Percentiles rank a stretch among this genome's conserved stretches.
phyloP scores from a whole-genome alignment of 64 coral and sea anemone species.

The Porites australiensis region DNA sequence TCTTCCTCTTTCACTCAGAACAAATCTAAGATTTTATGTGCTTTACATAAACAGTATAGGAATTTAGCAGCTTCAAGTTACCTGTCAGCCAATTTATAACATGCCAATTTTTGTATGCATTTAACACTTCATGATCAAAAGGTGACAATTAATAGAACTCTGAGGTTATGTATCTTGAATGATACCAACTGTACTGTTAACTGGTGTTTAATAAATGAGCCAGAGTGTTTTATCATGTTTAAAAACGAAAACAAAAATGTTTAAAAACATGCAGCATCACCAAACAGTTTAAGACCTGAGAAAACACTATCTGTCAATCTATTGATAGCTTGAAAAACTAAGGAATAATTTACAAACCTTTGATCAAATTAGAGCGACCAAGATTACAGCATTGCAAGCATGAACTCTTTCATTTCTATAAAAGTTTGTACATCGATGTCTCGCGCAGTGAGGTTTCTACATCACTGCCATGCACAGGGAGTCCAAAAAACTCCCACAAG shows the following conservation, averaged over 20 bases:
- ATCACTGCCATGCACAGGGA: too few relatives aligned
- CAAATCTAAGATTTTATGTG: slow-evolving; percentile 58
- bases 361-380: slow-evolving; percentile 43
- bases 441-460: slow-evolving; percentile 46
- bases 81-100: slow-evolving; percentile 31
- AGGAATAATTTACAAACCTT: too few relatives aligned
- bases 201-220: too few relatives aligned
- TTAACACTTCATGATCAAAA: slow-evolving; percentile 36
- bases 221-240: too few relatives aligned
- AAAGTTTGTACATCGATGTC: slow-evolving; percentile 33
- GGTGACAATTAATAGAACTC: slow-evolving; percentile 27
- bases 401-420: slow-evolving; percentile 14
- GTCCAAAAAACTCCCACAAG: slow-evolving; percentile 38
- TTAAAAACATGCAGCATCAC: too few relatives aligned
- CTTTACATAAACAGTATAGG: slow-evolving; percentile 41
- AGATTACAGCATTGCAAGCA: slow-evolving; percentile 25
- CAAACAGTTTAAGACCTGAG: too few relatives aligned
- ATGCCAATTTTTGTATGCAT: neutral
- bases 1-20: too few relatives aligned
- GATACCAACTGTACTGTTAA: slow-evolving; percentile 16
- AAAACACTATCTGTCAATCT: too few relatives aligned
- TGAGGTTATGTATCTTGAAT: slow-evolving; percentile 29
- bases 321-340: too few relatives aligned
- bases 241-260: too few relatives aligned
- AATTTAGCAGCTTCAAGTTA: slow-evolving; percentile 56